A percentile compares a stretch with the other conserved stretches of the same genome.
Evolutionary conservation across 2,888 invertebrate species (phyloP).

Genomic region (Oligia latruncula): DNA sequence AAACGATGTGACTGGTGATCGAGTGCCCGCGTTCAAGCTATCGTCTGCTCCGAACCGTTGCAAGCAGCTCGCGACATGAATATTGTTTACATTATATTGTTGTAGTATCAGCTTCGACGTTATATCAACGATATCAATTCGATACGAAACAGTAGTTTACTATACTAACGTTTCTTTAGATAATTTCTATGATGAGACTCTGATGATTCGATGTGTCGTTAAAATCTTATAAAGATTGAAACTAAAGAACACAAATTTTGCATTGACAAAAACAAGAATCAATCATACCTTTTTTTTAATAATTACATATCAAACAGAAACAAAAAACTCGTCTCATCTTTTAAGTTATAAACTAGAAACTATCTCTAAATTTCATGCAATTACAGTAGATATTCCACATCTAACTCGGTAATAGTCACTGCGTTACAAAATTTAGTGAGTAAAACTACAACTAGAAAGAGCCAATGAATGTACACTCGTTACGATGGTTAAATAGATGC

Average conservation of each 20-base stretch:
- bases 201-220: constrained; percentile 60
- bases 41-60: constrained; percentile 21
- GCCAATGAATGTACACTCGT: constrained; percentile 72
- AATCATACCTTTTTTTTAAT: constrained; percentile 51
- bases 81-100: constrained; percentile 25
- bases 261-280: constrained; percentile 42
- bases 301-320: constrained; percentile 58
- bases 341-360: constrained; percentile 79
- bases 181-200: constrained; percentile 63
- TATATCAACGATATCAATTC: constrained; percentile 36
- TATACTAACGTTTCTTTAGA: constrained; percentile 37
- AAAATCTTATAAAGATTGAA: constrained; percentile 36
- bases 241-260: constrained; percentile 44
- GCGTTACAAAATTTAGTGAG: constrained; percentile 68
- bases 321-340: constrained; percentile 70
- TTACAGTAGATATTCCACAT: constrained; percentile 74
- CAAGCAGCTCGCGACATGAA: constrained; percentile 32
- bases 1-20: constrained; percentile 55
- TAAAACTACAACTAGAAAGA: constrained; percentile 73
- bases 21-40: constrained; percentile 13
- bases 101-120: constrained; percentile 34
- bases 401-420: constrained; percentile 69
- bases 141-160: constrained; percentile 43
- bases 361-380: constrained; percentile 84
- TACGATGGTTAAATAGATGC: constrained; percentile 68